phyloP scores from a whole-genome alignment of 2,888 invertebrate species.

The Phalera bucephala region DNA sequence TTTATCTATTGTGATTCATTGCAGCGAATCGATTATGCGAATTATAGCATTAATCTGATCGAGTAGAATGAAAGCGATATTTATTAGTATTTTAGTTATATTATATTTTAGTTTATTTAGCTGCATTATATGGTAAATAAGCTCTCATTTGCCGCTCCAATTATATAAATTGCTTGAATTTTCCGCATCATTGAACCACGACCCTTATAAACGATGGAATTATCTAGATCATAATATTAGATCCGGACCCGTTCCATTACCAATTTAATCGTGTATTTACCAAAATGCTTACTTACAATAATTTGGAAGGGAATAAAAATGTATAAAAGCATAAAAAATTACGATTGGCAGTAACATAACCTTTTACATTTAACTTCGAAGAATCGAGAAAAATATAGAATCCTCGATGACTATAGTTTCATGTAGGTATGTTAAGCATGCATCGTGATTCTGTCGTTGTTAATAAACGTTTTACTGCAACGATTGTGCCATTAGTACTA shows the following conservation, averaged over 20 bases:
- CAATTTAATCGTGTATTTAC: too few species aligned
- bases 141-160: slow-evolving; percentile 14
- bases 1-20: slow-evolving; percentile 46
- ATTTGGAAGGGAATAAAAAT: neutral
- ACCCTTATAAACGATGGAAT: too few species aligned
- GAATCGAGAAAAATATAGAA: neutral
- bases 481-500: slow-evolving; percentile 11
- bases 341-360: too few species aligned
- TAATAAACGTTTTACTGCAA: slow-evolving; percentile 9
- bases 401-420: neutral
- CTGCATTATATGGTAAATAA: too few species aligned
- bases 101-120: too few species aligned
- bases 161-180: slow-evolving; percentile 28
- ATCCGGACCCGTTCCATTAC: too few species aligned
- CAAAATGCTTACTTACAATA: too few species aligned
- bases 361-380: too few species aligned
- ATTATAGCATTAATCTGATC: slow-evolving; percentile 1
- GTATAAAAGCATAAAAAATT: too few species aligned
- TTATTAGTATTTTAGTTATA: too few species aligned
- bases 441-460: slow-evolving; percentile 8
- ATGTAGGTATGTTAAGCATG: slow-evolving; percentile 8
- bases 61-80: too few species aligned
- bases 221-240: too few species aligned
- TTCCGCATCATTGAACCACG: slow-evolving; percentile 33
- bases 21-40: slow-evolving; percentile 20